Percentiles rank a stretch among this genome's conserved stretches.
Conservation (phyloP, 2,113 vertebrate genomes). For the Orycteropus afer region DNA sequence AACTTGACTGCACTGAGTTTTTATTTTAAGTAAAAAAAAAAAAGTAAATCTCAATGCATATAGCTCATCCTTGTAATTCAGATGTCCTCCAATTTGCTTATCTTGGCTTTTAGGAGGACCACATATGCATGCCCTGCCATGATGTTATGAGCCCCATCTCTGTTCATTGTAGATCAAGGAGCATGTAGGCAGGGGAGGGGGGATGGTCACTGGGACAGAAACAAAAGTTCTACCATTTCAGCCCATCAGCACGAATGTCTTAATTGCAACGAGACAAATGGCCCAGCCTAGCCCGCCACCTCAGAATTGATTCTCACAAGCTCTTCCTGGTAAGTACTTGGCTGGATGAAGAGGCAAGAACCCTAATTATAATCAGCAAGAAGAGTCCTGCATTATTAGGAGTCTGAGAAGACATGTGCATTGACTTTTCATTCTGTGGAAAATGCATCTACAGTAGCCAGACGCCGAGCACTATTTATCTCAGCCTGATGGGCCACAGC, state of each 20-base stretch:
- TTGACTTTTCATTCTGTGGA: background rate
- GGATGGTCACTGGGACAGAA: background rate
- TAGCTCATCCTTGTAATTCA: background rate
- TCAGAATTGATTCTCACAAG: background rate
- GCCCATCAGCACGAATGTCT: fast-evolving
- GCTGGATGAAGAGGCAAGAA: background rate
- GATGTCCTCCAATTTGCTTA: background rate
- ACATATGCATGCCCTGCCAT: fast-evolving
- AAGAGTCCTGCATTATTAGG: background rate
- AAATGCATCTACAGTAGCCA: background rate
- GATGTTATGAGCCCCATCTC: background rate
- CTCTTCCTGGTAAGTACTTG: background rate
- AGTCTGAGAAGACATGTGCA: background rate
- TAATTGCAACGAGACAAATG: background rate
- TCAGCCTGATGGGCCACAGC: background rate
- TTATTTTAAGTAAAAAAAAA: too few relatives aligned
- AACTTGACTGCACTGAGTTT: too few relatives aligned
- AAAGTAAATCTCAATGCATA: background rate
- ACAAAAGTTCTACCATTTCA: background rate
- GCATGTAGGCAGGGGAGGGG: background rate
- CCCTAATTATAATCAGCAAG: background rate
- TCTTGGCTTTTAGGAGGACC: background rate
- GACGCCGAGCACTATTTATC: background rate
- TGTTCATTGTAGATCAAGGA: background rate
- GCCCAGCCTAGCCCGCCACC: background rate